Evolutionary conservation across 2,888 invertebrate genomes (phyloP), one percentile per base, ranked within the genome.

Genomic region (Eupeodes latifasciatus): DNA sequence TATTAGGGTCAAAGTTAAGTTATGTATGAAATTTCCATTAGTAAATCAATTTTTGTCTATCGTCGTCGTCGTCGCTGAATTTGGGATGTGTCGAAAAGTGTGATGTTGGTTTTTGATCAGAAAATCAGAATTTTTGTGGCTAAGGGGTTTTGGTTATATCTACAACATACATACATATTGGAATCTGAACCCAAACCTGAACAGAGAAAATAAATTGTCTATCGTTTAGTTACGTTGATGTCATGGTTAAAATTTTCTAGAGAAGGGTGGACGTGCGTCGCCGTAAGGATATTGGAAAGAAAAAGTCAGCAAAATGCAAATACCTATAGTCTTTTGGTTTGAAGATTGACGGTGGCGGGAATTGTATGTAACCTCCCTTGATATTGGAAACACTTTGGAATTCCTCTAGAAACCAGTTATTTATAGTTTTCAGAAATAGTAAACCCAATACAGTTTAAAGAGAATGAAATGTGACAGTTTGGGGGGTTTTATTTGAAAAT

Each of bases 21-120:
- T 85, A 88, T 88, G 88, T 85, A 81, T 81, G 85, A 81, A 88
- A 71, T 88, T 81, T 85, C 88, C 85, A 85, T 88, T 85, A 85
- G 85, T 77, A 88, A 88, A 88, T 88, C 88, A 85, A 88, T 81
- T 85, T 77, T 69, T 49, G 44, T 44, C 55, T 27, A 44, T 67
- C 51, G 49, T 12, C 61, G 19, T 64, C 55, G 64, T 57, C 34
- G 57, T 19, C 57, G 19, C 19, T 27, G 57, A 11, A 44, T 64
- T 44, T 64, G 44, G 62, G 62, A 44, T 55, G 19, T 19, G 27
- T 27, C 27, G 27, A 27, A 27, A 27, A 75, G 80, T 85, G 78
- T 51, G 36, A 64, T 57, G 69, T 64, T 53, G 64, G 71, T 67
- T 57, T 67, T 57, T 76, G 75, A 78, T 78, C 85, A 81, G 75